Evolutionary conservation across 1,140 invertebrate genomes (phyloP).

Genomic region (Heliconius hewitsoni): DNA sequence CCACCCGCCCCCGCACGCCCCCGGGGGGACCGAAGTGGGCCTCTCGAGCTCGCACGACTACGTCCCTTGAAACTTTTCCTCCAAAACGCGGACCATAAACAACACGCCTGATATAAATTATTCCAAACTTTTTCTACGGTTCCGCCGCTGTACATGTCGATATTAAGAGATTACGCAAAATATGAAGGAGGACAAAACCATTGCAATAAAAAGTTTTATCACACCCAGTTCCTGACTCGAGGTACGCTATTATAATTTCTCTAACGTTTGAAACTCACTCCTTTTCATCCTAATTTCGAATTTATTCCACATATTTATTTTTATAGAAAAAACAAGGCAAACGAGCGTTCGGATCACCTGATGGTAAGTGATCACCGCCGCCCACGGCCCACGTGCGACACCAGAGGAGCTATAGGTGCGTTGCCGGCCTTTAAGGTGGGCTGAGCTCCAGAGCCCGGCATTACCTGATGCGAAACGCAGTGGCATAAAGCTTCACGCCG

Average conservation of each 20-base stretch:
- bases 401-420: too few relatives aligned
- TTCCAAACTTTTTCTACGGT: conserved; percentile 30
- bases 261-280: not conserved
- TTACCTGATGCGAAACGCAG: too few relatives aligned
- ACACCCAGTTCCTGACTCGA: not conserved
- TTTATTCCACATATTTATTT: not conserved
- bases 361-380: too few relatives aligned
- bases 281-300: not conserved
- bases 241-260: not conserved
- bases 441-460: too few relatives aligned
- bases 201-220: conserved; percentile 28
- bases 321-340: too few relatives aligned
- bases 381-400: too few relatives aligned
- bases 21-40: not conserved
- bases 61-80: conserved; percentile 31
- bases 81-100: conserved; percentile 28
- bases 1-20: too few relatives aligned
- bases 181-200: conserved; percentile 31
- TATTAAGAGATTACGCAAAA: conserved; percentile 37
- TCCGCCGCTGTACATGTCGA: conserved; percentile 28
- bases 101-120: conserved; percentile 36
- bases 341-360: too few relatives aligned
- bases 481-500: too few relatives aligned
- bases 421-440: too few relatives aligned
- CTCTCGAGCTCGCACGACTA: conserved; percentile 18